These are phyloP conservation scores for Alloscopus bannaensis DNA, from an alignment of 2,888 invertebrate genomes.

Conservation along the genomic window DNA sequence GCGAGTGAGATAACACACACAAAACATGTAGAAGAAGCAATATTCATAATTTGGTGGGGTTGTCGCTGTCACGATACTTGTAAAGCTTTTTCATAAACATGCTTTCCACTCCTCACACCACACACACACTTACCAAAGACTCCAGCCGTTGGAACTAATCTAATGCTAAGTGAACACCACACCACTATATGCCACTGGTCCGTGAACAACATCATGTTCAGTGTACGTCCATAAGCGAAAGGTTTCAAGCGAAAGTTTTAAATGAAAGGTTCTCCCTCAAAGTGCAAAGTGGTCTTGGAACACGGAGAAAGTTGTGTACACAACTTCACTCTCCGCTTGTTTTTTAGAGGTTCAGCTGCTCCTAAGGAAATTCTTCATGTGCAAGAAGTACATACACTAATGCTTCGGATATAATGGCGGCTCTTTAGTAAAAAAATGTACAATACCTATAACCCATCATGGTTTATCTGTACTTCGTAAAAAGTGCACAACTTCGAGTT, in stretches of 20 bases:
- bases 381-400: neutral
- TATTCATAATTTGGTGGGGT: conserved; percentile 50
- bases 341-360: conserved; percentile 30
- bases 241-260: no score
- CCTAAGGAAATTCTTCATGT: no score
- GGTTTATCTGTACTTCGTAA: neutral
- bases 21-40: conserved; percentile 25
- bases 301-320: conserved; percentile 45
- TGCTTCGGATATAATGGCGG: neutral
- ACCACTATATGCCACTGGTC: no score
- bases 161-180: no score
- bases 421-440: neutral
- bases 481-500: conserved; percentile 7
- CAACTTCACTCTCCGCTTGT: neutral
- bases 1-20: conserved; percentile 21
- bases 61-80: conserved; percentile 27
- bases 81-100: conserved; percentile 41
- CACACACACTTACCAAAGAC: no score
- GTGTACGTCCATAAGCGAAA: no score
- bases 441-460: neutral
- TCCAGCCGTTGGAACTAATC: no score
- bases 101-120: neutral
- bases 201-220: no score
- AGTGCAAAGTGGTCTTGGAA: conserved; percentile 33
- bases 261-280: no score